Conservation (phyloP, 2,888 invertebrate genomes). For the Corythucha ciliata region DNA sequence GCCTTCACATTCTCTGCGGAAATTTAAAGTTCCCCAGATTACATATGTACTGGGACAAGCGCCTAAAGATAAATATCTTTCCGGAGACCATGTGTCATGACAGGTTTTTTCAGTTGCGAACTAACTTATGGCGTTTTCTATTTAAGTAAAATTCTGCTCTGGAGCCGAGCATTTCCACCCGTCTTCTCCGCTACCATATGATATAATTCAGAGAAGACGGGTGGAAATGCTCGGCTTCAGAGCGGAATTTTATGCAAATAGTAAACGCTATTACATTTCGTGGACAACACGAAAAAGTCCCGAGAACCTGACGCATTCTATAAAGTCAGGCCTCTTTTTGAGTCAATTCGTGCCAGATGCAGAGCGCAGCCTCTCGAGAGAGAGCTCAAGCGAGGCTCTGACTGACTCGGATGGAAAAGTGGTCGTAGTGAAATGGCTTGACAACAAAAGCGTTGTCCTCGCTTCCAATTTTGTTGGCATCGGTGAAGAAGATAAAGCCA, state of each 20-base stretch:
- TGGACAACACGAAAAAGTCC: constrained; percentile 26
- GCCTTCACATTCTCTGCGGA: constrained; percentile 3
- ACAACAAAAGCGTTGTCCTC: constrained; percentile 36
- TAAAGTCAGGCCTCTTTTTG: constrained; percentile 33
- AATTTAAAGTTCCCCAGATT: constrained; percentile 5
- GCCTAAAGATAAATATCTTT: constrained; percentile 3
- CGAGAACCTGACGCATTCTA: constrained; percentile 30
- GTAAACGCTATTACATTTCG: constrained; percentile 30
- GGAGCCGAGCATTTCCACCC: too few relatives aligned
- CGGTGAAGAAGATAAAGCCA: constrained; percentile 15
- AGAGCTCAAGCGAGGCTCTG: constrained; percentile 22
- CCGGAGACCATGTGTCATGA: constrained; percentile 31
- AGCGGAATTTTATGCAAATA: too few relatives aligned
- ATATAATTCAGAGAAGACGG: too few relatives aligned
- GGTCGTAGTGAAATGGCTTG: constrained; percentile 12
- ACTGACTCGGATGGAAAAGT: constrained; percentile 28
- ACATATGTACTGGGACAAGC: constrained; percentile 10
- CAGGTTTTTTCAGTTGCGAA: constrained; percentile 30
- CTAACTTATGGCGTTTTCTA: too few relatives aligned
- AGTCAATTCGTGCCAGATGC: constrained; percentile 29
- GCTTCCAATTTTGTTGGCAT: constrained; percentile 37
- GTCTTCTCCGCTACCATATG: too few relatives aligned
- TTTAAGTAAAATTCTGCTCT: too few relatives aligned
- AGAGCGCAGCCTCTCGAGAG: constrained; percentile 26
- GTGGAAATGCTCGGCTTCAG: too few relatives aligned